Evolutionary conservation across 2,113 vertebrate genomes (phyloP).

Genomic region (Brachypodius melanocephalos): DNA sequence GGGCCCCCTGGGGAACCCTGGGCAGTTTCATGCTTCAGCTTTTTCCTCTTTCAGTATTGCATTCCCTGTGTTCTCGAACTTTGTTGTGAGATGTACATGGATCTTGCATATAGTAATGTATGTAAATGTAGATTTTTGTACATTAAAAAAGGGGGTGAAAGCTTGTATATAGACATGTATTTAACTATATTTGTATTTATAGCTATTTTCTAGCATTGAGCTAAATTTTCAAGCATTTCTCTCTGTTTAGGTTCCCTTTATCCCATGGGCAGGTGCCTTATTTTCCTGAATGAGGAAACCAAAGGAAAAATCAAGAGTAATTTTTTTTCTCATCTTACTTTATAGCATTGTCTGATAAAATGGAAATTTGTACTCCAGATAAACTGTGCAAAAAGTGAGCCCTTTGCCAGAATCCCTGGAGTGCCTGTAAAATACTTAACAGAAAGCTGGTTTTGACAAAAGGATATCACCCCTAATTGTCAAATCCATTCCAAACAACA

Average conservation of each 20-base stretch:
- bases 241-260: background rate
- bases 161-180: background rate
- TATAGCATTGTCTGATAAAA: slow-evolving; percentile 56
- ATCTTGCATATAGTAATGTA: background rate
- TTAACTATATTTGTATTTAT: background rate
- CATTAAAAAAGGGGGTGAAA: background rate
- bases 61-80: background rate
- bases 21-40: background rate
- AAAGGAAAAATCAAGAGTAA: slow-evolving; percentile 3
- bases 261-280: background rate
- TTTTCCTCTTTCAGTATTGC: background rate
- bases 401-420: slow-evolving; percentile 42
- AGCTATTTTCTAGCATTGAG: background rate
- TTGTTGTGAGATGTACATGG: background rate
- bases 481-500: slow-evolving; percentile 68
- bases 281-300: background rate
- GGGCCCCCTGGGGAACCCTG: background rate
- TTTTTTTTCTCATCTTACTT: slow-evolving; percentile 48
- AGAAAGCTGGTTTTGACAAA: slow-evolving; percentile 66
- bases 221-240: background rate
- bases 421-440: slow-evolving; percentile 64
- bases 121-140: background rate
- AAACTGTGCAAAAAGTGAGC: slow-evolving; percentile 64
- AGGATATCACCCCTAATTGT: slow-evolving; percentile 52
- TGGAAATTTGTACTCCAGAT: slow-evolving; percentile 60